A percentile compares a stretch with the other conserved stretches of the same genome.
phyloP scores from a whole-genome alignment of 2,797 vertebrate species.

The Pygocentrus nattereri region DNA sequence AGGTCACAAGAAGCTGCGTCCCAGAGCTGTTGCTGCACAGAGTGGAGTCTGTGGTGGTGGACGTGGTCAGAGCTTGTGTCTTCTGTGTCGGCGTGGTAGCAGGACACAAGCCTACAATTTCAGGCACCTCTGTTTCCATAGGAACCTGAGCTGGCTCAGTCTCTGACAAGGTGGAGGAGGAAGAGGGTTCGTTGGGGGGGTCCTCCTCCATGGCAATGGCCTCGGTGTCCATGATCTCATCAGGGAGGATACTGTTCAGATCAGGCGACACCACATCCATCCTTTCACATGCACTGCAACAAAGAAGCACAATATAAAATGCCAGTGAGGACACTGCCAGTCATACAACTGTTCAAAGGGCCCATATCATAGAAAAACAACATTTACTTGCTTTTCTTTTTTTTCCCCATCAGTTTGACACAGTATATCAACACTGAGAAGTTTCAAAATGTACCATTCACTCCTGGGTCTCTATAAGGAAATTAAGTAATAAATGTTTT shows the following conservation, averaged over 20 bases:
- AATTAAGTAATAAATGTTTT: no score
- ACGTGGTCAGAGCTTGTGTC: constrained; percentile 62
- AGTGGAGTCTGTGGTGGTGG: constrained; percentile 64
- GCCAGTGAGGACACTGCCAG: not conserved
- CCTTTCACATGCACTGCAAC: constrained; percentile 68
- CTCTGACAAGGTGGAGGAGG: constrained; percentile 74
- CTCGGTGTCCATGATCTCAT: constrained; percentile 98
- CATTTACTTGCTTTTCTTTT: no score
- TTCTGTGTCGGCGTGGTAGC: constrained; percentile 51
- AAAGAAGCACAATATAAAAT: constrained; percentile 15
- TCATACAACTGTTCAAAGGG: not conserved
- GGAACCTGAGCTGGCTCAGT: constrained; percentile 86
- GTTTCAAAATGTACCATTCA: no score
- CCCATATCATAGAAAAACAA: no score
- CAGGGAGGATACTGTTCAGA: constrained; percentile 96
- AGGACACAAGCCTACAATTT: constrained; percentile 79
- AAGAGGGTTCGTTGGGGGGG: constrained; percentile 65
- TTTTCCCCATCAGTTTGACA: no score
- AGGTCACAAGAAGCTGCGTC: constrained; percentile 74
- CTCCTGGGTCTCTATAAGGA: no score
- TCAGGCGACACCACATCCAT: constrained; percentile 98
- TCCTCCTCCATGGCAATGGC: constrained; percentile 89
- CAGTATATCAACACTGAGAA: no score
- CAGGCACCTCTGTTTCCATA: constrained; percentile 95
- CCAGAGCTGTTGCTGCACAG: constrained; percentile 57